Base-by-base conservation (phyloP, 2,888 invertebrate genomes). In the Euplagia quadripunctaria region DNA sequence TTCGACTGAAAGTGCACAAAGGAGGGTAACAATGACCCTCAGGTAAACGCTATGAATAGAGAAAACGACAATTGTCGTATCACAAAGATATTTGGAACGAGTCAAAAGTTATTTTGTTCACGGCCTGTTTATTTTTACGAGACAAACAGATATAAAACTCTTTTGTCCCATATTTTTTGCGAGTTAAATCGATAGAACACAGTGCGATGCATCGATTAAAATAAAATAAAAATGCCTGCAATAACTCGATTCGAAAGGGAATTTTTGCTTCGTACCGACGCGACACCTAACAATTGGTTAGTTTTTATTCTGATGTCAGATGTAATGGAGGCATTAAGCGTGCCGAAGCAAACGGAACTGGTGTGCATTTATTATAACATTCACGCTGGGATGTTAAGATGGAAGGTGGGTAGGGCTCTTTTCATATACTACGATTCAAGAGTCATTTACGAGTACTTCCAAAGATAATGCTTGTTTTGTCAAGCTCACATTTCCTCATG, bases 1-100 rank as follows among this genome's bases (percentile, higher is more conserved):
- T 93, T 90, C 89, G 90, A 88, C 92, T 93, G 92, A 89, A 94
- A 94, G 87, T 93, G 92, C 91, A 94, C 95, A 95, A 94, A 89
- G 87, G 86, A 86, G 78, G 82, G 75, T 66, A 73, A 89, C 88
- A 90, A 90, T 89, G 88, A 90, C 86, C 84, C 87, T 84, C 94
- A 95, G 95, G 95, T 94, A 94, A 89, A 89, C 86, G 89, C 79
- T 76, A 88, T 92, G 94, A 93, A 94, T 92, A 92, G 93, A 88
- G 87, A 85, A 87, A 85, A 91, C 89, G 92, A 92, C 93, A 89
- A 92, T 93, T 92, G 94, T 91, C 89, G 83, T 78, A 79, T 86
- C 84, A 91, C 91, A 92, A 93, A 90, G 91, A 91, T 89, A 89
- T 93, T 93, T 88, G 89, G 93, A 93, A 88, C 93, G 91, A 94